Base-by-base conservation (phyloP, 2,888 invertebrate species). In the Saturnia japonica region DNA sequence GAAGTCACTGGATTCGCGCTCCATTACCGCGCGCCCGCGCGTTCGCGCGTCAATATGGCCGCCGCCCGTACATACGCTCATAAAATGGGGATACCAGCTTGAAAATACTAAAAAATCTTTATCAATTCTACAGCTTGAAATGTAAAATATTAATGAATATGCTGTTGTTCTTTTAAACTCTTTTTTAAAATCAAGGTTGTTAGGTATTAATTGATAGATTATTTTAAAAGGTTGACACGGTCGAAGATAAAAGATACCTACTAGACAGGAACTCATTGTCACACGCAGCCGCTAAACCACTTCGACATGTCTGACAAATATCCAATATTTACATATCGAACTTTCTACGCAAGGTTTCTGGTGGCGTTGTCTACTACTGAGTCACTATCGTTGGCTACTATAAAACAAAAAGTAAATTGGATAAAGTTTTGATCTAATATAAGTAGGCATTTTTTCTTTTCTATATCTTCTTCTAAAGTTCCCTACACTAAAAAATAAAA, bases 1-100 rank as follows among this genome's bases (percentile, higher is more conserved):
- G 90, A 86, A 89, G 89, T 84, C 82, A 81, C 77, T 88, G 85
- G 88, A 91, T 91, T 91, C 87, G 91, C 93, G 92, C 89, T 89
- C 89, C 82, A 90, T 83, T 88, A 86, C 88, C 68, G 74, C 75
- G 74, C 74, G 74, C 74, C 54, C 71, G 68, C 54, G 66, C 71
- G 67, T 70, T 70, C 60, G 79, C 81, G 77, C 82, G 77, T 75
- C 87, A 88, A 87, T 82, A 89, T 89, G 90, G 88, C 91, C 82
- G 87, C 88, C 86, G 54, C 28, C 7, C 70, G 64, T 70, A 80
- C 84, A 80, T 82, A 80, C 82, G 83, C 82, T 82, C 83, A 64
- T 40, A 64, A 64, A 40, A 40, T 19, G 19, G 64, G 64, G 64
- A n/a, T 64, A 40, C 64, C 64, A 64, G n/a, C 19, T 2, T n/a